Conservation (phyloP, 2,888 invertebrate genomes). For the Sphaerophoria taeniata region DNA sequence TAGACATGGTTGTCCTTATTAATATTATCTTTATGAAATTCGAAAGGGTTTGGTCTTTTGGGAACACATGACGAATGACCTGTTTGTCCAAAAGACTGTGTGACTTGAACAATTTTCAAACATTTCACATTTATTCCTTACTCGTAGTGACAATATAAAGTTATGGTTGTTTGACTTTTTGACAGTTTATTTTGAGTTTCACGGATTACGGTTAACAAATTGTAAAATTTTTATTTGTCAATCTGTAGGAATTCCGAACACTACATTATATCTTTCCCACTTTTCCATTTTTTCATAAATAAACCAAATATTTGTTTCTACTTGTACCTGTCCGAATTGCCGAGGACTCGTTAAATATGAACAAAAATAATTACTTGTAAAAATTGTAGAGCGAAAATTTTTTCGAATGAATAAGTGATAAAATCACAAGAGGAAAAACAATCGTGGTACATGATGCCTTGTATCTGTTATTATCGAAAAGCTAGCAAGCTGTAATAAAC, state of each 20-base stretch:
- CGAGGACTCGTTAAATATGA: slow-evolving; percentile 12
- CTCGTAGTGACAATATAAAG: not conserved
- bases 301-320: no score
- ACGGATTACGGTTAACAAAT: not conserved
- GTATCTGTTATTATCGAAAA: no score
- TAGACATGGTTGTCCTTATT: no score
- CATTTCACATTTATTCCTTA: slow-evolving; percentile 4
- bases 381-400: slow-evolving; percentile 16
- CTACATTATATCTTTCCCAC: no score
- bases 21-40: not conserved
- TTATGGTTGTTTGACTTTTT: not conserved
- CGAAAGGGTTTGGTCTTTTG: not conserved
- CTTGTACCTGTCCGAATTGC: slow-evolving; percentile 2
- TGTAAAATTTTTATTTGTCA: no score
- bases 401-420: slow-evolving; percentile 33
- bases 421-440: slow-evolving; percentile 15
- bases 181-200: not conserved
- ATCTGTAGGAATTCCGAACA: no score
- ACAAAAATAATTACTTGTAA: slow-evolving; percentile 4
- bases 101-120: no score
- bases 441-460: no score
- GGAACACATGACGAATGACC: not conserved
- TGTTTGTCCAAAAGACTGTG: not conserved
- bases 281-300: no score
- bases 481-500: no score